A percentile compares a stretch with the other conserved stretches of the same genome.
Evolutionary conservation across 2,113 vertebrate genomes (phyloP).

Genomic region (Scomber colias): DNA sequence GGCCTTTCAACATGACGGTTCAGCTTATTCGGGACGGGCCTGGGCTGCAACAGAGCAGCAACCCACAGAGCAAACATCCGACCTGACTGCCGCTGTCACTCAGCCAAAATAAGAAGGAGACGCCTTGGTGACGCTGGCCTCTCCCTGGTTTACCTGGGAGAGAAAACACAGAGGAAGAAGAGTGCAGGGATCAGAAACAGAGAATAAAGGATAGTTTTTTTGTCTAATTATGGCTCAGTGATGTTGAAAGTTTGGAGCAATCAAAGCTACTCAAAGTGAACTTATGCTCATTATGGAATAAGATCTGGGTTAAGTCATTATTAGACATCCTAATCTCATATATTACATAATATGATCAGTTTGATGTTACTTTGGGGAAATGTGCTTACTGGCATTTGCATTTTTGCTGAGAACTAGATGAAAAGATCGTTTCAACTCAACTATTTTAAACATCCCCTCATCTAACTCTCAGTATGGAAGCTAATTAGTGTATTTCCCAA

Average conservation of each 20-base stretch:
- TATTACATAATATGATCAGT: neutral
- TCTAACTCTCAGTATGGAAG: too few relatives aligned
- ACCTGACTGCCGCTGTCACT: constrained; percentile 16
- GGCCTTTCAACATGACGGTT: constrained; percentile 4
- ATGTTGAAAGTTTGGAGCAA: constrained; percentile 1
- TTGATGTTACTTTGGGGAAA: too few relatives aligned
- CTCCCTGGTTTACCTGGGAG: constrained; percentile 42
- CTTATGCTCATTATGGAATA: neutral
- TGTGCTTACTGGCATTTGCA: too few relatives aligned
- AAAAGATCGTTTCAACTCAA: too few relatives aligned
- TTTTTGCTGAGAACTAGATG: too few relatives aligned
- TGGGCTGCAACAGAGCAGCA: constrained; percentile 1
- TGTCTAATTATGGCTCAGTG: constrained; percentile 5
- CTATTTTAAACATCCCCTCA: too few relatives aligned
- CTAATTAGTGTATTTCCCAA: neutral
- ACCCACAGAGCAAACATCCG: constrained; percentile 53
- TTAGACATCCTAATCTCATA: neutral
- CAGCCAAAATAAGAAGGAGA: constrained; percentile 56
- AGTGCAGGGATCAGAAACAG: neutral
- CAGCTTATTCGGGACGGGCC: constrained; percentile 16
- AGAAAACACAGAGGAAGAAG: constrained; percentile 8
- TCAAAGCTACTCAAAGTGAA: constrained; percentile 11
- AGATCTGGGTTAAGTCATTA: neutral
- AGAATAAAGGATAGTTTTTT: constrained; percentile 27
- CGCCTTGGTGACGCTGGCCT: constrained; percentile 52